Evolutionary conservation across 2,113 vertebrate genomes (phyloP), one percentile per base, ranked within the genome.

Genomic region (Brachyhypopomus occidentalis): DNA sequence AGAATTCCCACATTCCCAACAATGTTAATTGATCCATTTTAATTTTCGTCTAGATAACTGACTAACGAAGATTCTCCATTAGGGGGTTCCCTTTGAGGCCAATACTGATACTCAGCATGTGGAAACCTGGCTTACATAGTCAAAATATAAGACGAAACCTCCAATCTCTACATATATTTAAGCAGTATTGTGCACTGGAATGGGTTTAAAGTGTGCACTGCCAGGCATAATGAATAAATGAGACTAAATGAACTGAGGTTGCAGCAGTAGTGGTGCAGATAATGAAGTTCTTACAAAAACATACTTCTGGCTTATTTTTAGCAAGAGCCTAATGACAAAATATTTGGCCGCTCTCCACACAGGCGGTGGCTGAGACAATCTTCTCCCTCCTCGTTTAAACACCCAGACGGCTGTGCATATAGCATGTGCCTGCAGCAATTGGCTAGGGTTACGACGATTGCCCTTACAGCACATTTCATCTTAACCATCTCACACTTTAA

Each of bases 241-340:
- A 90, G 87, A 67, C 83, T 88, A 87, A 89, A 90, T 81, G 70
- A 88, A 23, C 45, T 41, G 34, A 58, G 23, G 56, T 64, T 66
- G 78, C 70, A n/a, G 41, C 72, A 58, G 84, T 1, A 59, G 22
- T 41, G 66, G 36, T 66, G 34, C 70, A 75, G 55, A 79, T 38
- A 72, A 88, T 89, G 82, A 91, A 91, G 89, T 89, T 89, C 85
- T 87, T 86, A 86, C 83, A 86, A 90, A 91, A 90, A 92, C 88
- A 89, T 90, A 88, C 86, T 88, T 84, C 83, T 83, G 60, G 85
- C 89, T 89, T 90, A 89, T 90, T 90, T 89, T 87, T 82, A 84
- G 88, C 56, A 66, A 83, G 77, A 52, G 80, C 74, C 83, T 87
- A 85, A 84, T 81, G 84, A 83, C 77, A 80, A 85, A 87, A 91